These are phyloP conservation scores for Dascyllus trimaculatus DNA, from an alignment of 2,113 vertebrate genomes.

Conservation along the genomic window DNA sequence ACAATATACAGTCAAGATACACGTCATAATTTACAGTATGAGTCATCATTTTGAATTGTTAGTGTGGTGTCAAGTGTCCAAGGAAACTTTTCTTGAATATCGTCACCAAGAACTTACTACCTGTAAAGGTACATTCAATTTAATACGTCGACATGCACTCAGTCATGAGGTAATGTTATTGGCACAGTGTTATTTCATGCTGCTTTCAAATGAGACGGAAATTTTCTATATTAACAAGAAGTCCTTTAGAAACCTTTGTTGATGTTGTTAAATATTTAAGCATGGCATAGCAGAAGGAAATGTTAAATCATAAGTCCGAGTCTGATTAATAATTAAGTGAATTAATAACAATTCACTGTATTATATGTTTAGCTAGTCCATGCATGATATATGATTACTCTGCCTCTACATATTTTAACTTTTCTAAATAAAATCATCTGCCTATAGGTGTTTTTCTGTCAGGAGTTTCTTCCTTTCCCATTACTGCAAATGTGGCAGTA, in stretches of 20 bases:
- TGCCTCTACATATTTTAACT: no score
- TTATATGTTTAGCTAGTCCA: no score
- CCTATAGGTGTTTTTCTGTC: no score
- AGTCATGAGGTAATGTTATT: not conserved
- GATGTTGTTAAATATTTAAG: not conserved
- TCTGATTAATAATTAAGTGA: no score
- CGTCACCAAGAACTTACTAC: not conserved
- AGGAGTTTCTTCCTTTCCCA: no score
- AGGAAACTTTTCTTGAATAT: not conserved
- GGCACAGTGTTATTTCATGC: not conserved
- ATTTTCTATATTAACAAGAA: not conserved
- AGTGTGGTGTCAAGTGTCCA: constrained; percentile 1
- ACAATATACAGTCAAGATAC: not conserved
- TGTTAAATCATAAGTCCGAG: no score
- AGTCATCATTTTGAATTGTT: not conserved
- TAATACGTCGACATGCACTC: not conserved
- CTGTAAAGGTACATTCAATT: constrained; percentile 5
- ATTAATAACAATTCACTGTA: no score
- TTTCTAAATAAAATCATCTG: no score
- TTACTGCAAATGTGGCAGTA: no score
- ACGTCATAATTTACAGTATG: not conserved
- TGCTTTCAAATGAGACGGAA: not conserved
- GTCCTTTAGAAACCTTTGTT: not conserved
- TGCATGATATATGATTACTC: no score
- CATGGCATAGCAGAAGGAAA: not conserved